Base-by-base conservation (phyloP, 2,113 vertebrate genomes). In the Lepus timidus region DNA sequence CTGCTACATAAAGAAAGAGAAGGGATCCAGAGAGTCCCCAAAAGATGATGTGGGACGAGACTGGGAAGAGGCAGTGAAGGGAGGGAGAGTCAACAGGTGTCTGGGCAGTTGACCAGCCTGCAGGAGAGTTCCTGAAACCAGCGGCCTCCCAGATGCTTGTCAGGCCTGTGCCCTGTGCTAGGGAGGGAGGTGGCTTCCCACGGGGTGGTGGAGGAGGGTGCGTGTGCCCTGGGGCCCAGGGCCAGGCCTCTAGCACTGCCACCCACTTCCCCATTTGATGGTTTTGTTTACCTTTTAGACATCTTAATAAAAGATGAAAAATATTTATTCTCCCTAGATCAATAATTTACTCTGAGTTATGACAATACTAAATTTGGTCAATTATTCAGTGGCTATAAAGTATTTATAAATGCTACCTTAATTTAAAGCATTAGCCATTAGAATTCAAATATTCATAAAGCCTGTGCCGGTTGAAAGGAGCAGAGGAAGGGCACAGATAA, bases 401-500 rank as follows among this genome's bases (percentile, higher is more conserved):
- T 91, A 94, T 97, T 98, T 98, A 97, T 97, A 96, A 96, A 91
- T 96, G 97, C 94, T 94, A 97, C 94, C 84, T 96, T 97, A 97
- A 93, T 97, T 96, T 97, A 96, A 98, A 96, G 93, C 96, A 78
- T 93, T 95, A 88, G 80, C 91, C 44, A 44, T 94, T 89, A 93
- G 78, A 92, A 96, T 92, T 91, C 95, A 92, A 88, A 91, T 93
- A 91, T 86, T 91, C 87, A 65, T 94, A 90, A 94, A 55, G 86
- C 31, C 6, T 0, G 75, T 81, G 44, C 65, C 29, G 70, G 39
- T 94, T 64, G 83, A 94, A 91, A 82, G 85, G 92, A 95, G 44
- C 39, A 36, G 20, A 84, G 82, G 73, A 93, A 94, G 76, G 74
- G 44, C 78, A n/a, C 22, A 51, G 87, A 62, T 83, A 83, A 71